Conservation (phyloP, 2,797 vertebrate genomes). For the Ctenosaura bakeri region DNA sequence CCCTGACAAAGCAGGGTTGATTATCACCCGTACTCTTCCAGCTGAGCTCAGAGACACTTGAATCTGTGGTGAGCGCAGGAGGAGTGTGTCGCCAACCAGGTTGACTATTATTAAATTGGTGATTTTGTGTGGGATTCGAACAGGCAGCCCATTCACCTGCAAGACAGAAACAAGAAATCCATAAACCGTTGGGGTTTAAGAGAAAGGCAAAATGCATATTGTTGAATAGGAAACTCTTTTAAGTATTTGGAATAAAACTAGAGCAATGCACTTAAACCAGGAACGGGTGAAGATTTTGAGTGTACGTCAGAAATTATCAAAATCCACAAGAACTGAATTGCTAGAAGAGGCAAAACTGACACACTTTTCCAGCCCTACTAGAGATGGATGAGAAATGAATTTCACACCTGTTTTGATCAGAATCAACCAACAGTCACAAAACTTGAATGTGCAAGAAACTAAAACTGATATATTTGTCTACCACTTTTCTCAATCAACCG, state of each 20-base stretch:
- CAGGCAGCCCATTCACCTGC: conserved; percentile 82
- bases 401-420: neutral
- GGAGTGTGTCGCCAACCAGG: neutral
- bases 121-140: conserved; percentile 73
- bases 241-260: neutral
- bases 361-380: neutral
- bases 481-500: no score
- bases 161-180: neutral
- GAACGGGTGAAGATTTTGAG: neutral
- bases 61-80: conserved; percentile 61
- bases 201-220: no score
- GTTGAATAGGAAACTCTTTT: neutral
- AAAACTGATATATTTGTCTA: neutral
- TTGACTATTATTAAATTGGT: conserved; percentile 61
- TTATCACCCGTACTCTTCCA: conserved; percentile 74
- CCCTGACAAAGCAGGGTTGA: conserved; percentile 64
- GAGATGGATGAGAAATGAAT: neutral
- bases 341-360: neutral
- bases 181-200: no score
- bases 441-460: neutral
- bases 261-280: neutral
- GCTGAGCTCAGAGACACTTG: conserved; percentile 74
- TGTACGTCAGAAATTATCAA: neutral
- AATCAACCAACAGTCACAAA: no score
- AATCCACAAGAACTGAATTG: neutral